Percentiles rank a stretch among this genome's conserved stretches.
These are phyloP conservation scores for Manacus vitellinus DNA, from an alignment of 2,113 vertebrate species.

Conservation along the genomic window DNA sequence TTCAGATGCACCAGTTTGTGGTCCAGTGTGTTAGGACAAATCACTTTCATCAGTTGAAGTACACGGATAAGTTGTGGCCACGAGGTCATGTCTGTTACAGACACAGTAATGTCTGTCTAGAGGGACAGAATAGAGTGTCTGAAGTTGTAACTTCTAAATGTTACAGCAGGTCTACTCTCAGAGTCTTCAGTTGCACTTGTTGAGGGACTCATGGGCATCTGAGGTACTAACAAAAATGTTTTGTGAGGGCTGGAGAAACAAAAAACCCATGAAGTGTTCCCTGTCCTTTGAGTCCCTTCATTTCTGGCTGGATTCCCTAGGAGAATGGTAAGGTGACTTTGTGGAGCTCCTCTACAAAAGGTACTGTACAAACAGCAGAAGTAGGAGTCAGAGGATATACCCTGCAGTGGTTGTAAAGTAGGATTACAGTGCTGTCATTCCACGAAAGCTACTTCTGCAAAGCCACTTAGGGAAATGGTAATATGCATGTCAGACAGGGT, in stretches of 20 bases:
- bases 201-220: background rate
- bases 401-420: background rate
- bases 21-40: background rate
- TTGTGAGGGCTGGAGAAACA: background rate
- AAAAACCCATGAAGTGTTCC: background rate
- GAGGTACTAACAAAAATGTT: background rate
- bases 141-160: background rate
- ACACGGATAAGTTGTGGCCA: accelerated
- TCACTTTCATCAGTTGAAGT: background rate
- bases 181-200: background rate
- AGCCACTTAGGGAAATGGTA: background rate
- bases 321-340: background rate
- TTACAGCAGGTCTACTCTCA: background rate
- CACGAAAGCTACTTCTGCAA: background rate
- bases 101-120: background rate
- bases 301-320: background rate
- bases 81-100: background rate
- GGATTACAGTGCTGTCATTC: background rate
- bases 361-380: background rate
- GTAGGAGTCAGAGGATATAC: background rate
- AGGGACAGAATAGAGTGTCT: background rate
- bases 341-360: background rate
- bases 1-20: background rate
- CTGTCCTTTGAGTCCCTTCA: background rate
- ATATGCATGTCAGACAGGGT: background rate